These are phyloP conservation scores for Heliconius hewitsoni DNA, from an alignment of 1,140 invertebrate genomes.

Conservation along the genomic window DNA sequence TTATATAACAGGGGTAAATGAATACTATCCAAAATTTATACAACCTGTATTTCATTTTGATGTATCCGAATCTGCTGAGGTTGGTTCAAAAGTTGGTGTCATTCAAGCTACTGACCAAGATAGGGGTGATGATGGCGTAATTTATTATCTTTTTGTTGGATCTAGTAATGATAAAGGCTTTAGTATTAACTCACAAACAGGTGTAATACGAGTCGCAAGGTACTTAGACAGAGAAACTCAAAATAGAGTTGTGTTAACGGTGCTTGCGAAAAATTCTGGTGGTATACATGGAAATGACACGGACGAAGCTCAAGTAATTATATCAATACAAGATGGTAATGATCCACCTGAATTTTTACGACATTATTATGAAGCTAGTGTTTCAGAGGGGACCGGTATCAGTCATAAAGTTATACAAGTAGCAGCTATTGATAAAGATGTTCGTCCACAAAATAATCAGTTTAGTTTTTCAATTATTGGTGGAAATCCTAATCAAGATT, in stretches of 20 bases:
- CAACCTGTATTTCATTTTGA: constrained; percentile 96
- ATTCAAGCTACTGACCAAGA: constrained; percentile 96
- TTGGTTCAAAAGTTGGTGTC: constrained; percentile 92
- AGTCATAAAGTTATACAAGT: constrained; percentile 90
- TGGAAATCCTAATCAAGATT: constrained; percentile 91
- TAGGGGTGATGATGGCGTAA: constrained; percentile 93
- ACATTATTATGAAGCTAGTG: constrained; percentile 86
- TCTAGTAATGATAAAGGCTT: constrained; percentile 96
- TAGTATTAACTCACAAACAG: constrained; percentile 91
- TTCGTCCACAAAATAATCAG: constrained; percentile 93
- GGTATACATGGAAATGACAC: constrained; percentile 96
- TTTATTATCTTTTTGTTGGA: constrained; percentile 96
- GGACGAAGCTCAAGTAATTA: constrained; percentile 95
- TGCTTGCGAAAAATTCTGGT: constrained; percentile 96
- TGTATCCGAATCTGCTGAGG: constrained; percentile 94
- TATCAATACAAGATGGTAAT: constrained; percentile 96
- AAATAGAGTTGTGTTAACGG: constrained; percentile 93
- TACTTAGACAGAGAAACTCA: constrained; percentile 95
- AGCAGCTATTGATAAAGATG: constrained; percentile 94
- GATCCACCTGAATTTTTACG: constrained; percentile 96
- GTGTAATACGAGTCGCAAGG: constrained; percentile 90
- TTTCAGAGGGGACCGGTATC: constrained; percentile 88
- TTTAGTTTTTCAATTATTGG: constrained; percentile 95
- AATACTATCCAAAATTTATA: constrained; percentile 95
- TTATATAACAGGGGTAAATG: constrained; percentile 94